phyloP scores from a whole-genome alignment of 2,113 vertebrate species.

The Barnardius zonarius region DNA sequence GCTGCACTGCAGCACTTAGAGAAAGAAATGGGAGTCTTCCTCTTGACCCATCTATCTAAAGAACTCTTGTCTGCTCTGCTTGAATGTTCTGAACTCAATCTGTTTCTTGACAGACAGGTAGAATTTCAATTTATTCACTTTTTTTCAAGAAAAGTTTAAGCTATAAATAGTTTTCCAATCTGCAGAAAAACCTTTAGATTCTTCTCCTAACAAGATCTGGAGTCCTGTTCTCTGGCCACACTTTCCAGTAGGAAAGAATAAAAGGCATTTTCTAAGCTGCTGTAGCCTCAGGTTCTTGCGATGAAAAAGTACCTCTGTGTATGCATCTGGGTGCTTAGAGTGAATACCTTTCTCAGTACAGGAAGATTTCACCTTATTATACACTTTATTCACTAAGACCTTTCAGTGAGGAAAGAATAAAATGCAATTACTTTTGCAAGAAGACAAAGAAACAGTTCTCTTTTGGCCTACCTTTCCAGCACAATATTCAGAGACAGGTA shows the following conservation, averaged over 20 bases:
- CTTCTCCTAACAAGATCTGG: neutral
- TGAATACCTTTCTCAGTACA: neutral
- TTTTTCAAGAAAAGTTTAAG: neutral
- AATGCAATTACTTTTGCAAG: neutral
- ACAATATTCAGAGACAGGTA: neutral
- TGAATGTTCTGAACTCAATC: neutral
- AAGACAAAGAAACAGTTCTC: neutral
- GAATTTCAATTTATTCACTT: neutral
- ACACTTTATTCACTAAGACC: neutral
- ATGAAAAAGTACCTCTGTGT: neutral
- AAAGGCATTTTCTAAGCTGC: neutral
- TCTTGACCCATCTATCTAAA: neutral
- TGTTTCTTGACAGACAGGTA: neutral
- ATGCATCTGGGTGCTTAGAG: neutral
- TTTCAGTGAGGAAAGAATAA: neutral
- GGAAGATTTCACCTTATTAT: neutral
- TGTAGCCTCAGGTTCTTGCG: neutral
- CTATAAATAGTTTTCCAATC: neutral
- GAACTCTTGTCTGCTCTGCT: neutral
- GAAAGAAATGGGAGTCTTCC: neutral
- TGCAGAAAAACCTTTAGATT: neutral
- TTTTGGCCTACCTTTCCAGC: neutral
- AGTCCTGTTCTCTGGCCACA: neutral
- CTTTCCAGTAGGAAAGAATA: neutral
- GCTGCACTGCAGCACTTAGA: neutral